Percentiles rank a stretch among this genome's conserved stretches.
phyloP scores from a whole-genome alignment of 2,113 vertebrate species.

The Oryzias woworae region DNA sequence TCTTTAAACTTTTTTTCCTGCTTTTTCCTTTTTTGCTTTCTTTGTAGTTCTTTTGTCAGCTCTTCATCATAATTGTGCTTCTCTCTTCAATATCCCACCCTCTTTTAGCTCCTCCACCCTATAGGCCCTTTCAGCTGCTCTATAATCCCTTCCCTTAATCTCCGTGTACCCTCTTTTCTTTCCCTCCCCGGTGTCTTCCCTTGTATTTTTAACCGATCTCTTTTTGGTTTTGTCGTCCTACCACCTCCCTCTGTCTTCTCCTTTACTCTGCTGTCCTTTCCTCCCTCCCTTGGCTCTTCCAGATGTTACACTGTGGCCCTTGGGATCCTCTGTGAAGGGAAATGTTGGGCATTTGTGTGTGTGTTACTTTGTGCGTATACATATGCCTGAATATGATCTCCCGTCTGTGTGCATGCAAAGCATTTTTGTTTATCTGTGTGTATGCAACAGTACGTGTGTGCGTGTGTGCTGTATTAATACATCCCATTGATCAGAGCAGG shows the following conservation, averaged over 20 bases:
- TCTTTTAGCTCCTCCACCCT: constrained; percentile 7
- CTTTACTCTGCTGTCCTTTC: constrained; percentile 53
- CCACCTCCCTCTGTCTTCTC: constrained; percentile 43
- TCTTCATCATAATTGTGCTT: constrained; percentile 8
- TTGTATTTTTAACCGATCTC: constrained; percentile 6
- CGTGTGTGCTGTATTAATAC: constrained; percentile 92
- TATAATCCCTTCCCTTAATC: not conserved
- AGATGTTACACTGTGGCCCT: constrained; percentile 93
- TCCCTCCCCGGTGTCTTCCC: not conserved
- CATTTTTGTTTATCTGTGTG: constrained; percentile 44
- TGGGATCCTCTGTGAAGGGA: constrained; percentile 88
- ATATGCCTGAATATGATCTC: constrained; percentile 50
- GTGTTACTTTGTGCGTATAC: constrained; percentile 68
- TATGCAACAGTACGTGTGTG: constrained; percentile 43
- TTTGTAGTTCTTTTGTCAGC: not conserved
- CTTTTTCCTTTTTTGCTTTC: not conserved
- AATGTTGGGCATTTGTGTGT: constrained; percentile 60
- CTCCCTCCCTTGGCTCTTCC: constrained; percentile 86
- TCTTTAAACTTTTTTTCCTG: not conserved
- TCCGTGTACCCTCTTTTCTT: not conserved
- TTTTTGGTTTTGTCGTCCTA: constrained; percentile 29
- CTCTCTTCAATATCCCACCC: constrained; percentile 11
- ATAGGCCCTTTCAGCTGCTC: constrained; percentile 2
- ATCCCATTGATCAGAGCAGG: constrained; percentile 99
- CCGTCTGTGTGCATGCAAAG: constrained; percentile 32